Percentiles rank a stretch among this genome's conserved stretches.
phyloP scores from a whole-genome alignment of 2,113 vertebrate genomes.

The Gadus macrocephalus region DNA sequence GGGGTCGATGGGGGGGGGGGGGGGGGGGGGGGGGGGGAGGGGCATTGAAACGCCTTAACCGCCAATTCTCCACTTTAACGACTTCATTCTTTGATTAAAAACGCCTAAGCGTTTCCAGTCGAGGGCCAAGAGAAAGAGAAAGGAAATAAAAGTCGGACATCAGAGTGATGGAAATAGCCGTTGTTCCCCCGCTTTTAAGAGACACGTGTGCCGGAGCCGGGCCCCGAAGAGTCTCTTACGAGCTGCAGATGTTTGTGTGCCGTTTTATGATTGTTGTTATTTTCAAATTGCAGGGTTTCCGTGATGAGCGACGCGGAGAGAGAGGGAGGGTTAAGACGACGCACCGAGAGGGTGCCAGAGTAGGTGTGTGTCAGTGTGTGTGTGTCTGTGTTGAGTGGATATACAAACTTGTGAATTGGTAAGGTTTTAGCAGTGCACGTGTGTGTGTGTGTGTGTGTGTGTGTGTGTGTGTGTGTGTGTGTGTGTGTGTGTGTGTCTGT shows the following conservation, averaged over 20 bases:
- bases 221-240: slow-evolving; percentile 55
- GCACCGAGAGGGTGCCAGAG: neutral
- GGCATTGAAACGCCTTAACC: slow-evolving; percentile 31
- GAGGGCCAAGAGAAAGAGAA: slow-evolving; percentile 57
- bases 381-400: neutral
- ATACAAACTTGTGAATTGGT: neutral
- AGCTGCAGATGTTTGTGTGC: slow-evolving; percentile 71
- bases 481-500: slow-evolving; percentile 12
- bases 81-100: slow-evolving; percentile 67
- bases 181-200: slow-evolving; percentile 68
- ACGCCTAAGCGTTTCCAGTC: slow-evolving; percentile 68
- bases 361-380: too few relatives aligned
- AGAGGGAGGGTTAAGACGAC: too few relatives aligned
- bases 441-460: slow-evolving; percentile 6
- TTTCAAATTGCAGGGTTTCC: slow-evolving; percentile 62
- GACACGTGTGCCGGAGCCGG: slow-evolving; percentile 58
- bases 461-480: slow-evolving; percentile 6
- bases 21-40: neutral
- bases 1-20: too few relatives aligned
- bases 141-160: slow-evolving; percentile 58
- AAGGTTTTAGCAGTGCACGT: neutral
- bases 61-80: slow-evolving; percentile 55
- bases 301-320: slow-evolving; percentile 45
- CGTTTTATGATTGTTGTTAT: slow-evolving; percentile 69
- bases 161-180: slow-evolving; percentile 69